phyloP scores from a whole-genome alignment of 2,113 vertebrate species.

The Podilymbus podiceps region DNA sequence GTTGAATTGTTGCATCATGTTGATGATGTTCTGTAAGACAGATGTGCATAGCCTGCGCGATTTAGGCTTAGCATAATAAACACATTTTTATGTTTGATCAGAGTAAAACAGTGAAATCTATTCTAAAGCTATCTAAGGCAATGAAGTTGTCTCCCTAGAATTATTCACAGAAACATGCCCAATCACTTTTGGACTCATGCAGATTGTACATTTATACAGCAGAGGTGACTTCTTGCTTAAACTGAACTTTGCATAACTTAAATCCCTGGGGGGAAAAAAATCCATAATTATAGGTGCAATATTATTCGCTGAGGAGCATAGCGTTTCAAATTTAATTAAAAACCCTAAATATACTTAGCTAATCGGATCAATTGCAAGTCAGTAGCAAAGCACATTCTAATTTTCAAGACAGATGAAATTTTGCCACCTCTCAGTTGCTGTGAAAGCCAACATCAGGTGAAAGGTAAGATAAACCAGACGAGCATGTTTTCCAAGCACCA shows the following conservation, averaged over 20 bases:
- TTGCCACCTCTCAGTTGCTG: conserved; percentile 63
- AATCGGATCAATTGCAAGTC: conserved; percentile 67
- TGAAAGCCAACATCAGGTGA: conserved; percentile 26
- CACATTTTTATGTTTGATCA: not conserved
- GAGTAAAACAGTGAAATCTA: not conserved
- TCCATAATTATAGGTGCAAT: conserved; percentile 22
- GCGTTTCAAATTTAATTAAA: conserved; percentile 57
- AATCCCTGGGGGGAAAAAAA: not conserved
- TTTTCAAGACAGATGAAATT: conserved; percentile 69
- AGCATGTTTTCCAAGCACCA: conserved; percentile 30
- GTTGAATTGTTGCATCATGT: not conserved
- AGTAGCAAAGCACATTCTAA: conserved; percentile 62
- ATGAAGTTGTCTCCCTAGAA: not conserved
- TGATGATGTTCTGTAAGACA: not conserved
- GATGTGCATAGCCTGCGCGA: not conserved
- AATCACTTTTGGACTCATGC: not conserved
- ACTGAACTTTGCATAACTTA: not conserved
- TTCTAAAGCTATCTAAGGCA: not conserved
- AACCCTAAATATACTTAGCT: conserved; percentile 40
- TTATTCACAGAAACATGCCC: not conserved
- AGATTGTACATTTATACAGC: not conserved
- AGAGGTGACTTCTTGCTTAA: conserved; percentile 20
- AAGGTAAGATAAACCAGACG: conserved; percentile 54
- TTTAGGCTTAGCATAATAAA: not conserved
- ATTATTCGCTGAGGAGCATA: not conserved